Percentiles rank a stretch among this genome's conserved stretches.
Conservation (phyloP, 2,113 vertebrate genomes). For the Excalfactoria chinensis region DNA sequence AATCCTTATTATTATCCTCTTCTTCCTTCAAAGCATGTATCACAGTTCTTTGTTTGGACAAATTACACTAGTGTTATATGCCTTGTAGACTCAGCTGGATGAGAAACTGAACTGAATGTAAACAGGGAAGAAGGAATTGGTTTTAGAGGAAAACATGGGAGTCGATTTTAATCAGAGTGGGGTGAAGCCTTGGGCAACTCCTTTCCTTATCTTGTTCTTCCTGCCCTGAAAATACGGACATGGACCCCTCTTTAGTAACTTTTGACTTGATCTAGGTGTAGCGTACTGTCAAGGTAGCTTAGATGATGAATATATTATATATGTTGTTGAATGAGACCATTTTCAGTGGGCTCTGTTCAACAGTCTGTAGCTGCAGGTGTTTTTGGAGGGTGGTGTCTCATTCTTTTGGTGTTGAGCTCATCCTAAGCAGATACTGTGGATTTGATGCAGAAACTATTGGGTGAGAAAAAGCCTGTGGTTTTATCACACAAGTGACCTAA, state of each 20-base stretch:
- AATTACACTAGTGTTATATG: not conserved
- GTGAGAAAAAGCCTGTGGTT: not conserved
- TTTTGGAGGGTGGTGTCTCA: not conserved
- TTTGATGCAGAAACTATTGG: not conserved
- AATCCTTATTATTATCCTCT: not conserved
- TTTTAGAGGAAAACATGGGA: not conserved
- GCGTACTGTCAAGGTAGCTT: not conserved
- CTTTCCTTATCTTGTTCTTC: not conserved
- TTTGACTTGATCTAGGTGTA: not conserved
- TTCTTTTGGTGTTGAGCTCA: not conserved
- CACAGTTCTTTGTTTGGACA: not conserved
- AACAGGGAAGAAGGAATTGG: not conserved
- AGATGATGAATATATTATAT: not conserved
- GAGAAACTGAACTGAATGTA: not conserved
- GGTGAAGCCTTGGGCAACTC: not conserved
- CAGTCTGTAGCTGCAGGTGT: not conserved
- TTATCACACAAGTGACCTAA: not conserved
- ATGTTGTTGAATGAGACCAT: not conserved
- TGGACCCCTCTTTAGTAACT: not conserved
- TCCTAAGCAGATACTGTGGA: not conserved
- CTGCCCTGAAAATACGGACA: not conserved
- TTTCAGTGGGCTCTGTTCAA: not conserved
- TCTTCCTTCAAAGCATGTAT: not conserved
- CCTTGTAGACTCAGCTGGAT: not conserved
- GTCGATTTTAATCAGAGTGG: not conserved